Percentiles rank a stretch among this genome's conserved stretches.
phyloP scores from a whole-genome alignment of 1,140 invertebrate species.

The Cyclina sinensis region DNA sequence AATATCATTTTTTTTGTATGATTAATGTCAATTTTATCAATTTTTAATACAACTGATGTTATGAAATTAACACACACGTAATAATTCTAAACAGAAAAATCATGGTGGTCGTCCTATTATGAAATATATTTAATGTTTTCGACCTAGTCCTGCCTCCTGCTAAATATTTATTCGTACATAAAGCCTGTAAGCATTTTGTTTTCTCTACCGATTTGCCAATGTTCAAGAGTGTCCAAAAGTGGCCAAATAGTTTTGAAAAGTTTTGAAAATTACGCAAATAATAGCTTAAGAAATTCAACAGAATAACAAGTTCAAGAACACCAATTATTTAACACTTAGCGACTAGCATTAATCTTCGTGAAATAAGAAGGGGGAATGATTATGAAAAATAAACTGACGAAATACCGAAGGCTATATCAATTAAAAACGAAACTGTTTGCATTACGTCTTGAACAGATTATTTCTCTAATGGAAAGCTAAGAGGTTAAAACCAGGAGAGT shows the following conservation, averaged over 20 bases:
- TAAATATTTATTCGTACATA: neutral
- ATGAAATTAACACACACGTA: too few relatives aligned
- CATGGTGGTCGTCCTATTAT: neutral
- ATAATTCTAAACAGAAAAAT: too few relatives aligned
- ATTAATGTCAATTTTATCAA: too few relatives aligned
- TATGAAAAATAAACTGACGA: constrained; percentile 50
- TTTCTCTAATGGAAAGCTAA: constrained; percentile 56
- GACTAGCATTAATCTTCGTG: neutral
- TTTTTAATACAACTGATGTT: too few relatives aligned
- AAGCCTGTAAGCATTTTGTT: neutral
- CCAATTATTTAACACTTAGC: constrained; percentile 25
- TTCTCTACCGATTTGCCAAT: constrained; percentile 11
- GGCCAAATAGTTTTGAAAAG: neutral
- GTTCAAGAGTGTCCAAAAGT: neutral
- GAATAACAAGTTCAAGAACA: constrained; percentile 19
- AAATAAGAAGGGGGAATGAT: neutral
- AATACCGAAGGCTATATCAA: constrained; percentile 45
- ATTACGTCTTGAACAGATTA: constrained; percentile 29
- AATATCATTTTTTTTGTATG: too few relatives aligned
- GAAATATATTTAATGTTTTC: neutral
- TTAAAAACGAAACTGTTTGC: constrained; percentile 29
- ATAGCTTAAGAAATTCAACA: neutral
- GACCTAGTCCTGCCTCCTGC: neutral
- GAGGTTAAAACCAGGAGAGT: constrained; percentile 50
- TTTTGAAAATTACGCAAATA: constrained; percentile 29